A percentile compares a stretch with the other conserved stretches of the same genome.
These are phyloP conservation scores for Callosobruchus maculatus DNA, from an alignment of 2,888 invertebrate genomes.

Conservation along the genomic window DNA sequence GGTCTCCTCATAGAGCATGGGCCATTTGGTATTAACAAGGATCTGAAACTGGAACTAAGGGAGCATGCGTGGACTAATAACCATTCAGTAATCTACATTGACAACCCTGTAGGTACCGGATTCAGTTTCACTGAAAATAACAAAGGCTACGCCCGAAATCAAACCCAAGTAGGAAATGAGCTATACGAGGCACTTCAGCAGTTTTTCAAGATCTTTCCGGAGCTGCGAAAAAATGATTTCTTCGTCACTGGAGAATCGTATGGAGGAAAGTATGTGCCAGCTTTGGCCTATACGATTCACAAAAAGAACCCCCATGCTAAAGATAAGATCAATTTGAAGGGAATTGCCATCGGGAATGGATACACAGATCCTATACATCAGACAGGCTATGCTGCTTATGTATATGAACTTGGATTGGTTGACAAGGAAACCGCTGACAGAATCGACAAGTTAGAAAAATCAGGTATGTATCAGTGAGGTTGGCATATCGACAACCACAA, in stretches of 20 bases:
- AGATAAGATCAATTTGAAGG: constrained; percentile 67
- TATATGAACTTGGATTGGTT: constrained; percentile 69
- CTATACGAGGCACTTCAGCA: constrained; percentile 71
- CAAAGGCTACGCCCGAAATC: constrained; percentile 71
- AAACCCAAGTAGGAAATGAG: constrained; percentile 74
- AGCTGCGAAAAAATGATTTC: constrained; percentile 67
- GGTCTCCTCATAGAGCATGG: constrained; percentile 85
- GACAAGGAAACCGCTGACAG: constrained; percentile 57
- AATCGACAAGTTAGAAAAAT: constrained; percentile 3
- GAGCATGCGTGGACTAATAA: neutral
- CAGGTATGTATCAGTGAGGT: too few species aligned
- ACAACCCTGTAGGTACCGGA: constrained; percentile 55
- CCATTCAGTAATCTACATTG: constrained; percentile 1
- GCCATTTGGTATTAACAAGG: constrained; percentile 51
- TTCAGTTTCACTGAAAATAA: constrained; percentile 71
- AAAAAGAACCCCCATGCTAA: constrained; percentile 54
- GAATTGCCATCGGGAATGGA: constrained; percentile 71
- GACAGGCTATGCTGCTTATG: constrained; percentile 61
- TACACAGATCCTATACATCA: constrained; percentile 52
- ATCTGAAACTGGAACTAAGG: neutral
- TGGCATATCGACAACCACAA: too few species aligned
- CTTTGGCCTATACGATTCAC: constrained; percentile 68
- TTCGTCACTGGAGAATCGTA: constrained; percentile 87
- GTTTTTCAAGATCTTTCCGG: constrained; percentile 77
- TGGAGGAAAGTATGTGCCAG: constrained; percentile 75